Evolutionary conservation across 2,797 vertebrate genomes (phyloP).

Genomic region (Arrhamphus sclerolepis): DNA sequence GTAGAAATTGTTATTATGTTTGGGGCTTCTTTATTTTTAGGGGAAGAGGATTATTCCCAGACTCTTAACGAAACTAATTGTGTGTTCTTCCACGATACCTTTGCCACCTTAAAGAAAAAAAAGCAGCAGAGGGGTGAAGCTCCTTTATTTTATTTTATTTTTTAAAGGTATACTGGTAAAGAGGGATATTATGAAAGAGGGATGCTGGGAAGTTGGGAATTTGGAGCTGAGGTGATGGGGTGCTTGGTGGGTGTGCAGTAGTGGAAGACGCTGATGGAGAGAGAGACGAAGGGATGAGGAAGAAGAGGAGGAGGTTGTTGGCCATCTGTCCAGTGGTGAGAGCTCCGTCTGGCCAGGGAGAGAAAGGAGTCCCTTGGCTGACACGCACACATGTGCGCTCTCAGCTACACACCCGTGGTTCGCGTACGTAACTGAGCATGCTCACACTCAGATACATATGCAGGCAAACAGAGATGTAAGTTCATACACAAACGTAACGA

Average conservation of each 20-base stretch:
- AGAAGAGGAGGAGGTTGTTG: slow-evolving; percentile 72
- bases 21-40: too few species aligned
- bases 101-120: not conserved
- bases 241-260: slow-evolving; percentile 49
- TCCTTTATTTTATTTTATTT: slow-evolving; percentile 64
- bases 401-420: slow-evolving; percentile 1
- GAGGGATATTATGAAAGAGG: slow-evolving; percentile 50
- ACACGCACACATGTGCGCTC: slow-evolving; percentile 6
- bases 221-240: slow-evolving; percentile 68
- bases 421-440: not conserved
- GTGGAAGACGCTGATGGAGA: slow-evolving; percentile 56
- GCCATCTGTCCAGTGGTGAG: slow-evolving; percentile 87
- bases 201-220: slow-evolving; percentile 60
- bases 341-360: slow-evolving; percentile 83
- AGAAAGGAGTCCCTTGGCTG: slow-evolving; percentile 70
- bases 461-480: slow-evolving; percentile 17
- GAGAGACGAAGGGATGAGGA: slow-evolving; percentile 60
- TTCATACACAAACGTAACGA: slow-evolving; percentile 6
- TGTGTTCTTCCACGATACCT: too few species aligned
- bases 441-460: not conserved
- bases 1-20: too few species aligned
- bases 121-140: too few species aligned
- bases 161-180: slow-evolving; percentile 41
- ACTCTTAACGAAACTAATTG: too few species aligned
- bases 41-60: not conserved